Percentiles rank a stretch among this genome's conserved stretches.
These are phyloP conservation scores for Sebastes melanostomus DNA, from an alignment of 2,797 vertebrate genomes.

Conservation along the genomic window DNA sequence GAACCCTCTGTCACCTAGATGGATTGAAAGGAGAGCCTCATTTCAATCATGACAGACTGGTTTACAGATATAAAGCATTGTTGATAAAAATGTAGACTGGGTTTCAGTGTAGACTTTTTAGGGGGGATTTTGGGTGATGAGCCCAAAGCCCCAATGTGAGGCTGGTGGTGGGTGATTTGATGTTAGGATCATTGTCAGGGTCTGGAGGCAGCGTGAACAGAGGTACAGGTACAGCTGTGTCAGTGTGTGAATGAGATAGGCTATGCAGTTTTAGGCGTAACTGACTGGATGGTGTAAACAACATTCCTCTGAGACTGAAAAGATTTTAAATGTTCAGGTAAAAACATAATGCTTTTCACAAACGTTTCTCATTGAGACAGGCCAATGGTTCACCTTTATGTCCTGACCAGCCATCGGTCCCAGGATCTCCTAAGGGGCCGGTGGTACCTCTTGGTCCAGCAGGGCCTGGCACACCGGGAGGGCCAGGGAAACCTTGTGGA, in stretches of 20 bases:
- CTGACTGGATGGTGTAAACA: neutral
- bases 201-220: neutral
- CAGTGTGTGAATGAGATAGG: neutral
- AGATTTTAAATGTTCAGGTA: neutral
- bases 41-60: neutral
- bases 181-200: neutral
- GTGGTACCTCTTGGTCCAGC: conserved; percentile 44
- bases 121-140: neutral
- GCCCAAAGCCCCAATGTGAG: too few relatives aligned
- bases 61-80: neutral
- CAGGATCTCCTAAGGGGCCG: conserved; percentile 60
- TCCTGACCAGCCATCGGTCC: conserved; percentile 48
- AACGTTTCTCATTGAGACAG: neutral
- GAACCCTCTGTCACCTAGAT: conserved; percentile 53
- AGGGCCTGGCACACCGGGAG: conserved; percentile 43
- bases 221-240: neutral
- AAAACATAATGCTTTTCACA: neutral
- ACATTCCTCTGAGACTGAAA: neutral
- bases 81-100: neutral
- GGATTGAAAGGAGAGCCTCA: neutral
- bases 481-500: conserved; percentile 54
- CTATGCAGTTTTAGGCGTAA: neutral
- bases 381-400: conserved; percentile 55
- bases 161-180: too few relatives aligned
- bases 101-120: neutral